Evolutionary conservation across 2,113 vertebrate genomes (phyloP).

Genomic region (Peromyscus californicus): DNA sequence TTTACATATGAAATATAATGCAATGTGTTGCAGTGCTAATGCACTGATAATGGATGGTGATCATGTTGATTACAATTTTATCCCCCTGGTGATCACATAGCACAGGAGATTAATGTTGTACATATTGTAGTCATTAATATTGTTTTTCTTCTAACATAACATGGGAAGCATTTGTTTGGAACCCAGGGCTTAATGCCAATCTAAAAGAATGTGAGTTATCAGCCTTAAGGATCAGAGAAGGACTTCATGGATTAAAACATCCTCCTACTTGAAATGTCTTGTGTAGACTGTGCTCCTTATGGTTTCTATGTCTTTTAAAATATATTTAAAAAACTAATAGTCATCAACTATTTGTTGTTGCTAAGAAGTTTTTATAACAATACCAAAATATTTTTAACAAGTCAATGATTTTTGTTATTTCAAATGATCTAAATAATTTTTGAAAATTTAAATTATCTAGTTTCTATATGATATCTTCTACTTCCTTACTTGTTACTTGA

Average conservation of each 20-base stretch:
- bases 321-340: not conserved
- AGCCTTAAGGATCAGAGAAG: not conserved
- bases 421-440: not conserved
- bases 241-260: not conserved
- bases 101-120: not conserved
- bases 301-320: not conserved
- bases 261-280: not conserved
- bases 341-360: not conserved
- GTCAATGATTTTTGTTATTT: not conserved
- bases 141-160: conserved; percentile 2
- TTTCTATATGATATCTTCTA: not conserved
- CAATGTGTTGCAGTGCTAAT: not conserved
- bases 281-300: fast-evolving
- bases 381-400: not conserved
- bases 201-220: not conserved
- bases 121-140: not conserved
- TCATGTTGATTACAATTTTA: not conserved
- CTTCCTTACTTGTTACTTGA: not conserved
- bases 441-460: not conserved
- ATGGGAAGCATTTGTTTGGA: not conserved
- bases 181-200: not conserved
- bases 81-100: not conserved
- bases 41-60: not conserved
- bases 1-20: not conserved
- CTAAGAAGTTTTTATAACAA: not conserved